Evolutionary conservation across 2,888 invertebrate genomes (phyloP).

Genomic region (Cosmopolites sordidus): DNA sequence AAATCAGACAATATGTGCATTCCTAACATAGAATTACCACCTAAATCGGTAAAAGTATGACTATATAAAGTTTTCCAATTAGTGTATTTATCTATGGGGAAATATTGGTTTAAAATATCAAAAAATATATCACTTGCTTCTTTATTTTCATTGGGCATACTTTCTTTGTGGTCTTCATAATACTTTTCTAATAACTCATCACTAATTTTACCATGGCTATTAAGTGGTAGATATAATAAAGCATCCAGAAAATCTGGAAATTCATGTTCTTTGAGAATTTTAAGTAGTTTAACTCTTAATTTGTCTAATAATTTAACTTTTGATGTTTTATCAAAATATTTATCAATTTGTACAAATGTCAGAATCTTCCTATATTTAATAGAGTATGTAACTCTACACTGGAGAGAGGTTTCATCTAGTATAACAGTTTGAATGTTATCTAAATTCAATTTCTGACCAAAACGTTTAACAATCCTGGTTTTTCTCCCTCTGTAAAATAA

Average conservation of each 20-base stretch:
- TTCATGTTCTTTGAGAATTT: slow-evolving; percentile 41
- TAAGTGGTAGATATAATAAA: slow-evolving; percentile 58
- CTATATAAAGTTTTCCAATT: slow-evolving; percentile 25
- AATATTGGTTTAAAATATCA: slow-evolving; percentile 34
- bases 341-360: slow-evolving; percentile 50
- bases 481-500: slow-evolving; percentile 63
- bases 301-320: slow-evolving; percentile 38
- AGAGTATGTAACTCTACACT: slow-evolving; percentile 56
- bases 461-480: slow-evolving; percentile 70
- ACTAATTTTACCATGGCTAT: slow-evolving; percentile 67
- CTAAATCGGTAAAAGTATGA: slow-evolving; percentile 56
- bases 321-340: slow-evolving; percentile 23
- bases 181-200: slow-evolving; percentile 49
- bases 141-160: slow-evolving; percentile 2
- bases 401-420: slow-evolving; percentile 50
- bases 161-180: slow-evolving; percentile 36
- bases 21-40: slow-evolving; percentile 70
- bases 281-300: slow-evolving; percentile 38
- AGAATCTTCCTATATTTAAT: slow-evolving; percentile 50
- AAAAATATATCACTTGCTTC: slow-evolving; percentile 26
- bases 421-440: slow-evolving; percentile 53
- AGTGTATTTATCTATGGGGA: slow-evolving; percentile 9
- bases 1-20: slow-evolving; percentile 60
- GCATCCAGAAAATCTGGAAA: slow-evolving; percentile 62
- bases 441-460: slow-evolving; percentile 67